These are phyloP conservation scores for Rachycentron canadum DNA, from an alignment of 2,797 vertebrate species.

Conservation along the genomic window DNA sequence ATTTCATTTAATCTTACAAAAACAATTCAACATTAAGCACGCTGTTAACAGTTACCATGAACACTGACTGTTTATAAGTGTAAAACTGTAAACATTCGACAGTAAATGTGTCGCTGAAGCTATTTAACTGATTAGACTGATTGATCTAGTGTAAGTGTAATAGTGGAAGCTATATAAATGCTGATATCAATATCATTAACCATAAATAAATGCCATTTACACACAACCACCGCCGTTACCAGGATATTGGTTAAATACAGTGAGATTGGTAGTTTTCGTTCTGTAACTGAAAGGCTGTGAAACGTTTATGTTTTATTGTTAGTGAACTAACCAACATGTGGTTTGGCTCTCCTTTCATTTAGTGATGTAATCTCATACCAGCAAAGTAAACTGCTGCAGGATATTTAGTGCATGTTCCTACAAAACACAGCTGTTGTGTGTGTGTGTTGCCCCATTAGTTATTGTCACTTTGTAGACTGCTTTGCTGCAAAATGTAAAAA, in stretches of 20 bases:
- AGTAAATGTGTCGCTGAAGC: background rate
- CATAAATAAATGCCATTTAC: background rate
- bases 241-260: background rate
- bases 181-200: background rate
- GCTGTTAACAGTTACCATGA: no score
- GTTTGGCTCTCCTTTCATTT: background rate
- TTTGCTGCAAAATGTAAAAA: background rate
- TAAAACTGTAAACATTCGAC: background rate
- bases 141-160: no score
- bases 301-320: background rate
- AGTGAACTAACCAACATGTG: background rate
- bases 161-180: background rate
- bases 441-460: background rate
- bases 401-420: slow-evolving; percentile 2
- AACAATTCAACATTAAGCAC: background rate
- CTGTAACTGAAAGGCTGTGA: background rate
- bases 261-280: background rate
- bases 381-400: slow-evolving; percentile 29
- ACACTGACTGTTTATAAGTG: no score
- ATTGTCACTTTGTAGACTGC: background rate
- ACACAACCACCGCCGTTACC: background rate
- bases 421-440: background rate
- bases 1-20: background rate
- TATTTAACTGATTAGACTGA: background rate
- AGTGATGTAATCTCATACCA: background rate